Base-by-base conservation (phyloP, 2,113 vertebrate genomes). In the Oplegnathus fasciatus region DNA sequence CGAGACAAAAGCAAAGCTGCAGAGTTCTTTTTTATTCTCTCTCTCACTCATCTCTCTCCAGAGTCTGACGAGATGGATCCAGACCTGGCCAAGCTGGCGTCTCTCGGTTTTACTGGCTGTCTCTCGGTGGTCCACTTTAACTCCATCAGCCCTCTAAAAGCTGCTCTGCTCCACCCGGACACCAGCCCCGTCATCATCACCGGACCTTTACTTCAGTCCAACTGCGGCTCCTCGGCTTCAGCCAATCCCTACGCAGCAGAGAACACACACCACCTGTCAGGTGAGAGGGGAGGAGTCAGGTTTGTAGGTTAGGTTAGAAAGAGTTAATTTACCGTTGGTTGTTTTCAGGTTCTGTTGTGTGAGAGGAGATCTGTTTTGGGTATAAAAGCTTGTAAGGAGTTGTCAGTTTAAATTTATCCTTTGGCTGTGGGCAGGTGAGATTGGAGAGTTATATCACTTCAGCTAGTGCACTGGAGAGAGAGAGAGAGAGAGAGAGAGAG, bases 51-150 rank as follows among this genome's bases (percentile, higher is more conserved):
- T 61, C 32, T 10, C 10, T 11, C 50, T 26, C 6, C 44, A 95
- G 95, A 89, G 0, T 85, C 86, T 11, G 87, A 83, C 4, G 92
- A 92, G 1, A 3, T 94, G 86, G 98, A 99, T 87, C 95, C 95
- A 32, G 97, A 98, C 20, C 94, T 97, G 1, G 86, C 92, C 61
- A 93, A 95, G 82, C 92, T 98, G 37, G 96, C 93, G 1, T 93
- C 95, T 0, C 96, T 97, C 15, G 98, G 98, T 71, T 98, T 98
- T 86, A 92, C 86, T 1, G 98, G 98, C 57, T 99, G 98, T 71
- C 96, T 99, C 32, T 98, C 98, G 0, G 97, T 96, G 3, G 96
- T 99, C 72, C 96, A 93, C 91, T 97, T 99, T 75, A 97, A 98
- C 93, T 94, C 96, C 60, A 89, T 98, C 88, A 94, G 96, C 65